Conservation (phyloP, 2,888 invertebrate genomes). For the Xestia ashworthii region DNA sequence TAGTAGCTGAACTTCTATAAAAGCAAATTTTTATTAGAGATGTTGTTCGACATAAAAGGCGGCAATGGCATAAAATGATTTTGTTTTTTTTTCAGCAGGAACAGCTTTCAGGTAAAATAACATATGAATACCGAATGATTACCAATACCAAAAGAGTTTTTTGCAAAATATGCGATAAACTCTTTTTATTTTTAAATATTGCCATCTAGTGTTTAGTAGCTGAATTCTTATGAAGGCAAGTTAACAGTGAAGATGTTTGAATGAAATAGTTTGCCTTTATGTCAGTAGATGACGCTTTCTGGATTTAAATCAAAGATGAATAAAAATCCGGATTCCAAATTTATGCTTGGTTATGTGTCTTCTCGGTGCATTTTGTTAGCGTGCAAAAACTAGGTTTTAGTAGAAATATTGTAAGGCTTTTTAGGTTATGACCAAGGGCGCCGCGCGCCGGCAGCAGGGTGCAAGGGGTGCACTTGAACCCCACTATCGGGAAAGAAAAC, state of each 20-base stretch:
- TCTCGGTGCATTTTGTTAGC: too few relatives aligned
- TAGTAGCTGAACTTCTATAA: background rate
- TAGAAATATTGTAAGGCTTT: too few relatives aligned
- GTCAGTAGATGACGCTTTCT: background rate
- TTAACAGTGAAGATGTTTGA: too few relatives aligned
- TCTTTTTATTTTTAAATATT: background rate
- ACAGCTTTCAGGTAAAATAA: background rate
- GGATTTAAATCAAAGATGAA: background rate
- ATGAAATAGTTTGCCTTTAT: background rate
- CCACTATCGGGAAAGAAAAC: too few relatives aligned
- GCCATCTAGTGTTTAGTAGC: constrained; percentile 26
- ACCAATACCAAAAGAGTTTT: too few relatives aligned
- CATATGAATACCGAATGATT: too few relatives aligned
- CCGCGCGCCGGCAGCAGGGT: too few relatives aligned
- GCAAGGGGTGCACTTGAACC: too few relatives aligned
- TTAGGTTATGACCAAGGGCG: too few relatives aligned
- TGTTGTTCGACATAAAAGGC: background rate
- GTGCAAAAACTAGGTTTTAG: too few relatives aligned
- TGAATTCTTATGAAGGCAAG: background rate
- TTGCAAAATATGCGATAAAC: too few relatives aligned
- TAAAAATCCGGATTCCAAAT: background rate
- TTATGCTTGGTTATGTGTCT: too few relatives aligned
- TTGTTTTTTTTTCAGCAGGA: background rate
- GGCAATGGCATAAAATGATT: background rate
- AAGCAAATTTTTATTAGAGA: accelerated